Evolutionary conservation across 2,113 vertebrate genomes (phyloP).

Genomic region (Alethe castanea): DNA sequence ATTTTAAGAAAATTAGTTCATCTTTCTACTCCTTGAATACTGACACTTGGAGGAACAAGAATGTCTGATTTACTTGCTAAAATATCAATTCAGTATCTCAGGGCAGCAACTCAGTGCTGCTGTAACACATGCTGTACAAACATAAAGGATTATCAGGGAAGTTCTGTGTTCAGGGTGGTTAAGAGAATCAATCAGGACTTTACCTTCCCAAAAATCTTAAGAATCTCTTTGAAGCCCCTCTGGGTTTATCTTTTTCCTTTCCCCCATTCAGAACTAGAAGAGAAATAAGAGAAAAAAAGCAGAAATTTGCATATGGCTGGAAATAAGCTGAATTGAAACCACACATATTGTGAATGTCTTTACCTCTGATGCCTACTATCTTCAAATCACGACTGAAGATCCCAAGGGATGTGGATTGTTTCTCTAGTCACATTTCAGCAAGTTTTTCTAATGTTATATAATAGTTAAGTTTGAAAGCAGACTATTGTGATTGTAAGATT

Average conservation of each 20-base stretch:
- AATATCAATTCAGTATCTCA: background rate
- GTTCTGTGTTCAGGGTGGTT: background rate
- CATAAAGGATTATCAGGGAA: background rate
- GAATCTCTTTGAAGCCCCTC: background rate
- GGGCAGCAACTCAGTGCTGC: background rate
- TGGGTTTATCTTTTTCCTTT: background rate
- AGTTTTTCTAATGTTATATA: background rate
- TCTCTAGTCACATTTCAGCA: background rate
- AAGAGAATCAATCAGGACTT: background rate
- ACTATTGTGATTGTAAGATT: background rate
- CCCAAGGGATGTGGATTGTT: background rate
- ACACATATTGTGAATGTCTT: background rate
- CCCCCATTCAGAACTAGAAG: background rate
- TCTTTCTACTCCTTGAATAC: background rate
- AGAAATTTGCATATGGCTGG: background rate
- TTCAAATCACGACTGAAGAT: background rate
- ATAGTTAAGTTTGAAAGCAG: background rate
- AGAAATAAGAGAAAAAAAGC: background rate
- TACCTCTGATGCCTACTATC: background rate
- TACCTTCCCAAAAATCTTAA: background rate
- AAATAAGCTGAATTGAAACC: background rate
- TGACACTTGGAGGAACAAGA: background rate
- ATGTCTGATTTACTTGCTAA: background rate
- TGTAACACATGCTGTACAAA: background rate
- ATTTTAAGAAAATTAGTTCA: conserved; percentile 3